Evolutionary conservation across 2,888 invertebrate species (phyloP).

Genomic region (Ganaspis brasiliensis): DNA sequence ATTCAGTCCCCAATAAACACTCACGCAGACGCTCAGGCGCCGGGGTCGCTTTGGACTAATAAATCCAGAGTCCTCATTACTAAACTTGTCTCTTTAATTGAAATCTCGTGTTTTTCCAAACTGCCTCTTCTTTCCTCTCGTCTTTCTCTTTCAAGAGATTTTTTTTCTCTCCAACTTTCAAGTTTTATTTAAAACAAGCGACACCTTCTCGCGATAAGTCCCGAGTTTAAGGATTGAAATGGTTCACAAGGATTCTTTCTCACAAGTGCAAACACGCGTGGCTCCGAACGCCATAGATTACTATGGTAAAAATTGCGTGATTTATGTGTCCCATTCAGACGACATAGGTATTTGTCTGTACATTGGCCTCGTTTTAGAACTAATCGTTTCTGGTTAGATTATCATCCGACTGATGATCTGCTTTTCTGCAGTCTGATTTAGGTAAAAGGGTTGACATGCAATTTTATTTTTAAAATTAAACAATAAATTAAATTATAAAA

Average conservation of each 20-base stretch:
- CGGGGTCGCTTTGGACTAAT: slow-evolving; percentile 69
- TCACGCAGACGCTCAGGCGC: slow-evolving; percentile 69
- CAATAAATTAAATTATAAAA: no score
- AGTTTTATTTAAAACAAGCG: slow-evolving; percentile 72
- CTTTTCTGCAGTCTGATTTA: no score
- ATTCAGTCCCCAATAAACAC: neutral
- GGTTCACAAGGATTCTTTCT: slow-evolving; percentile 50
- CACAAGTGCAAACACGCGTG: slow-evolving; percentile 26
- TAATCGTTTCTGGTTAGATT: slow-evolving; percentile 35
- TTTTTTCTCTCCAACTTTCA: slow-evolving; percentile 60
- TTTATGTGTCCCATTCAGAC: slow-evolving; percentile 57
- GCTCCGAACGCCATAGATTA: slow-evolving; percentile 24
- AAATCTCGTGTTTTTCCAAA: slow-evolving; percentile 83
- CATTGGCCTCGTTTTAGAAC: neutral
- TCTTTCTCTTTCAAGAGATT: slow-evolving; percentile 33
- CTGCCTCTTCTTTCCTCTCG: slow-evolving; percentile 56
- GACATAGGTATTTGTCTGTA: slow-evolving; percentile 43
- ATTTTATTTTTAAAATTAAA: no score
- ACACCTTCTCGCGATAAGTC: slow-evolving; percentile 72
- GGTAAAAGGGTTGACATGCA: no score
- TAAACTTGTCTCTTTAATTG: slow-evolving; percentile 84
- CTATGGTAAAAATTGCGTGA: slow-evolving; percentile 33
- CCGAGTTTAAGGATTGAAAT: slow-evolving; percentile 58
- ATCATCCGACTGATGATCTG: neutral
- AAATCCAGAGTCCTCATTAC: slow-evolving; percentile 82